A percentile compares a stretch with the other conserved stretches of the same genome.
Conservation (phyloP, 2,113 vertebrate species). For the Hemiscyllium ocellatum region DNA sequence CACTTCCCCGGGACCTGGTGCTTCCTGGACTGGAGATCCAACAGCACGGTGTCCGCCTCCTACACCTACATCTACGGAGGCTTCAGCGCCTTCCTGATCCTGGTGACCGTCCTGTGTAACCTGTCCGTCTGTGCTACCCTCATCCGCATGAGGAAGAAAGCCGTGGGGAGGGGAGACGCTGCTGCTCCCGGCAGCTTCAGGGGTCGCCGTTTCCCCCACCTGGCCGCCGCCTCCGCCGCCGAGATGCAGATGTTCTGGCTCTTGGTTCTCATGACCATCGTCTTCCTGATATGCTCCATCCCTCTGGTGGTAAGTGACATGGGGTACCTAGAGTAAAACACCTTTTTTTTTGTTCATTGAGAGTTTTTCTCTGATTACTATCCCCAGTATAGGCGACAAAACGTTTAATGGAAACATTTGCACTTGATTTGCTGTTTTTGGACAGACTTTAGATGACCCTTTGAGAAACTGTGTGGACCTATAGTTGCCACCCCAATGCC, state of each 20-base stretch:
- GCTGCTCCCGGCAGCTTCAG: constrained; percentile 48
- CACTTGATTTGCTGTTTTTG: background rate
- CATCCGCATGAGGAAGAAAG: constrained; percentile 63
- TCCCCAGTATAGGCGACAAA: background rate
- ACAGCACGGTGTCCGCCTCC: constrained; percentile 53
- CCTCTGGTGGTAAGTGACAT: constrained; percentile 60
- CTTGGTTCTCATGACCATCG: constrained; percentile 64
- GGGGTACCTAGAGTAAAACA: too few relatives aligned
- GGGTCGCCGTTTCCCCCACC: constrained; percentile 53
- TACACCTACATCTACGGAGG: constrained; percentile 64
- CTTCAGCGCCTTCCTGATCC: constrained; percentile 60
- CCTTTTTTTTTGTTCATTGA: too few relatives aligned
- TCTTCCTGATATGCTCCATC: constrained; percentile 67
- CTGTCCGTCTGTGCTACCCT: constrained; percentile 61
- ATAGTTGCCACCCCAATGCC: background rate
- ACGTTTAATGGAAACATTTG: background rate
- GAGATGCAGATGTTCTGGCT: constrained; percentile 71
- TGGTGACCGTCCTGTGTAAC: constrained; percentile 60
- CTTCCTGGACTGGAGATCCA: constrained; percentile 63
- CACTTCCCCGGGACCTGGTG: constrained; percentile 68
- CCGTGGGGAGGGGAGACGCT: constrained; percentile 52
- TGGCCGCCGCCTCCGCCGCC: constrained; percentile 56
- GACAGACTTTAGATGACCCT: background rate
- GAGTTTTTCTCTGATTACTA: too few relatives aligned
- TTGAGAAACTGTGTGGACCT: background rate